Percentiles rank a stretch among this genome's conserved stretches.
Conservation (phyloP, 1,140 invertebrate species). For the Rhagoletis pomonella region DNA sequence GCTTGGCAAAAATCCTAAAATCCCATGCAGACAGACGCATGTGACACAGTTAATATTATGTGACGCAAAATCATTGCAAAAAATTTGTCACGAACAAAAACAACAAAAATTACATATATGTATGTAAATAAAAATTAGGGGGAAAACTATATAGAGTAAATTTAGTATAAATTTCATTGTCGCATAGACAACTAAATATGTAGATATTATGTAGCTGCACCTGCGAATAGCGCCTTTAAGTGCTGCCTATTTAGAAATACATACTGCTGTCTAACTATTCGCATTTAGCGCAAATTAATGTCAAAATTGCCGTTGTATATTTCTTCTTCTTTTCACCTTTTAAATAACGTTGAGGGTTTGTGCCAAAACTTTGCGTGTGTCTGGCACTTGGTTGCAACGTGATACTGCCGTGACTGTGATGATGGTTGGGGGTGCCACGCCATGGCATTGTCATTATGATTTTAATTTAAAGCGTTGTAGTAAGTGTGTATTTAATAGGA, state of each 20-base stretch:
- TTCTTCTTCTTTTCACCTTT: not conserved
- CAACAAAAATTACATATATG: not conserved
- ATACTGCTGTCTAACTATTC: not conserved
- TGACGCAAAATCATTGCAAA: conserved; percentile 42
- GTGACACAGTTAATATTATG: conserved; percentile 28
- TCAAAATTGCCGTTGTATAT: conserved; percentile 39
- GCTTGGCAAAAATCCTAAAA: conserved; percentile 52
- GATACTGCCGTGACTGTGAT: not conserved
- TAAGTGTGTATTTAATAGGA: not conserved
- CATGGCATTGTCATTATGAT: not conserved
- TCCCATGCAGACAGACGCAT: conserved; percentile 38
- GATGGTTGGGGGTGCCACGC: not conserved
- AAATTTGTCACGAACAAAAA: conserved; percentile 15
- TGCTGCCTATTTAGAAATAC: not conserved
- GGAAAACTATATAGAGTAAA: not conserved
- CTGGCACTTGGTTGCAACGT: conserved; percentile 6
- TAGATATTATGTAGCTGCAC: not conserved
- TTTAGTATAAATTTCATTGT: conserved; percentile 30
- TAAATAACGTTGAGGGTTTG: not conserved
- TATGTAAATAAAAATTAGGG: not conserved
- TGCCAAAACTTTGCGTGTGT: not conserved
- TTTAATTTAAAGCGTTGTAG: not conserved
- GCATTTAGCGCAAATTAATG: conserved; percentile 39
- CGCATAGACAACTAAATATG: not conserved
- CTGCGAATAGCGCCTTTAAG: conserved; percentile 2